Base-by-base conservation (phyloP, 2,113 vertebrate genomes). In the Morone saxatilis region DNA sequence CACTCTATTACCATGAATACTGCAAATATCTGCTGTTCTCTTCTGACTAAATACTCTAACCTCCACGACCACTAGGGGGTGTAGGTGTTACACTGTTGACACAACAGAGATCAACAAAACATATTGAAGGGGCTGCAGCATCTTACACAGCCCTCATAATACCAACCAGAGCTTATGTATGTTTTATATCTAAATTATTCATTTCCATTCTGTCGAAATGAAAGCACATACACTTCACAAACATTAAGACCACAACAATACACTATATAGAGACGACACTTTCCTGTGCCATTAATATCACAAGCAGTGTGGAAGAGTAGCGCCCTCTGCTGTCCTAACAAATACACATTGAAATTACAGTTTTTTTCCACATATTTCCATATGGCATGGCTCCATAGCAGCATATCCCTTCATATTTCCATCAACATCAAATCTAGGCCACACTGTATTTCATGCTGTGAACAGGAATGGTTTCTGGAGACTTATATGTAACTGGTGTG, bases 11-110 rank as follows among this genome's bases (percentile, higher is more conserved):
- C 31, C 56, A 66, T 74, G 17, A 63, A 43, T 10, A 59, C 31
- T 4, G 62, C n/a, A 51, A 14, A 50, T 59, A 54, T 22, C 53
- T 57, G 60, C 43, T 19, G 7, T 53, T 59, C 11, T 51, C 9
- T n/a, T 5, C 4, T 2, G 19, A 7, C n/a, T 45, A 8, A 41
- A 66, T 36, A 3, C 4, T 11, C 41, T 57, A 22, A 43, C 13
- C 17, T 57, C 83, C 31, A 13, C 51, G 31, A 43, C 87, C 92
- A 89, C 74, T 68, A 90, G 94, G 71, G 82, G 91, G 85, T 4
- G 71, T 0, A 51, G 41, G 83, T 78, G 88, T 59, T 81, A 43
- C 83, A 87, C 71, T 66, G 40, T 71, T 79, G 45, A 75, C 31
- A 25, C 40, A 20, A 54, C 17, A 60, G n/a, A 53, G 13, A 13